Base-by-base conservation (phyloP, 30 jellyfish, hydroid and myxozoan genomes). In the Aurelia aurita region DNA sequence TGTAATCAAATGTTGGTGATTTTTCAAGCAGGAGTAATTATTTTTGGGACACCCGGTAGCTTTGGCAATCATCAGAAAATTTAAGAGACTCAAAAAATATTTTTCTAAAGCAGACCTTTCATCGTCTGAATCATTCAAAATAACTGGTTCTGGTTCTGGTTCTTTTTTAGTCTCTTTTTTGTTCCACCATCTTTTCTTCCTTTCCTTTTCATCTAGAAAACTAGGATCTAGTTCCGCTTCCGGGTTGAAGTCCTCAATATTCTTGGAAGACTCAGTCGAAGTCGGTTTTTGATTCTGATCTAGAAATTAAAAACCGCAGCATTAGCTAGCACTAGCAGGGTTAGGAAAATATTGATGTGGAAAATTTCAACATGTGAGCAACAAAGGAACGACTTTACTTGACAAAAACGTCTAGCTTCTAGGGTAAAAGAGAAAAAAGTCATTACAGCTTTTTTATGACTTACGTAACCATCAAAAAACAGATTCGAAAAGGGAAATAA, bases 231-330 rank as follows among this genome's bases (percentile, higher is more conserved):
- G 59, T 60, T 75, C 87, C 5, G 82, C 63, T 20, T 77, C 96
- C 1, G 96, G 90, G 13, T 75, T 44, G 53, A 87, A 87, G 1
- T 87, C 90, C 46, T 87, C 86, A 12, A 87, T 87, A 59, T 87
- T 75, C 55, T 65, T 18, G 18, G 86, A 35, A 21, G 45, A 6
- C 2, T 45, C 60, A 7, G 51, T 75, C 6, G 67, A 8, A 14
- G 7, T n/a, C 11, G 0, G 72, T 20, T 22, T 26, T 26, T 51
- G 66, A 14, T 63, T 39, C 3, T 62, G 31, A 15, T 83, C 93
- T 83, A 45, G 10, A 69, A 23, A 80, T 15, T n/a, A n/a, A n/a
- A 61, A 14, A 29, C 28, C 8, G 15, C 51, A 39, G 51, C 51
- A 39, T 5, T 6, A 39, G 9, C 0, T 6, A 39, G 9, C 0